phyloP scores from a whole-genome alignment of 2,888 invertebrate genomes.

The Philereme transversata region DNA sequence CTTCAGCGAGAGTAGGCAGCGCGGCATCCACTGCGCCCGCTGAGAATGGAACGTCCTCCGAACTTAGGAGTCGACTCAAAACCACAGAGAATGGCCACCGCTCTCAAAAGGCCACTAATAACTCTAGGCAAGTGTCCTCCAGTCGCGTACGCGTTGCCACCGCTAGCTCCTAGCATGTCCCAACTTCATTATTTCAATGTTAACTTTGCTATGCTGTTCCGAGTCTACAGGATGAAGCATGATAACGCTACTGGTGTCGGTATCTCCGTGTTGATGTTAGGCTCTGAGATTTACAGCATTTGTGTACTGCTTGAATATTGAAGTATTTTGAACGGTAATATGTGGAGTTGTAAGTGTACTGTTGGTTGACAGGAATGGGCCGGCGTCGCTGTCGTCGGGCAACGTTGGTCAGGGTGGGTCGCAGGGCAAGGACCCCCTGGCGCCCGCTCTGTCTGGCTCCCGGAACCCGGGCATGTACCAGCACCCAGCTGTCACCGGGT shows the following conservation, averaged over 20 bases:
- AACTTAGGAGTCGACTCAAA: slow-evolving; percentile 76
- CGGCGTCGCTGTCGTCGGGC: slow-evolving; percentile 60
- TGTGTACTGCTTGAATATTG: slow-evolving; percentile 4
- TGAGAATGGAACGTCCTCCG: slow-evolving; percentile 75
- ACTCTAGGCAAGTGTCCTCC: slow-evolving; percentile 77
- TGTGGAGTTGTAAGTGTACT: slow-evolving; percentile 25
- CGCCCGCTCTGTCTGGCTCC: slow-evolving; percentile 67
- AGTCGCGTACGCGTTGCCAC: slow-evolving; percentile 89
- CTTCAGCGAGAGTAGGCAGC: slow-evolving; percentile 81
- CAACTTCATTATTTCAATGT: slow-evolving; percentile 17
- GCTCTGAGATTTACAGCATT: slow-evolving; percentile 1
- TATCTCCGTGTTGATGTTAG: slow-evolving; percentile 8
- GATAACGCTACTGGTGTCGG: slow-evolving; percentile 33
- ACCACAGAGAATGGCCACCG: slow-evolving; percentile 73
- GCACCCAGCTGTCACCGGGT: slow-evolving; percentile 73
- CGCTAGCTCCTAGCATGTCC: slow-evolving; percentile 85
- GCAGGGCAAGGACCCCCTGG: slow-evolving; percentile 78
- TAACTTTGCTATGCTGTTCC: slow-evolving; percentile 22
- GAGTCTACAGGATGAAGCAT: slow-evolving; percentile 21
- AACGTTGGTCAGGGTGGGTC: slow-evolving; percentile 64
- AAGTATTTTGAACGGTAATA: slow-evolving; percentile 2
- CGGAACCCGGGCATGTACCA: slow-evolving; percentile 66
- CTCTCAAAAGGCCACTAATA: slow-evolving; percentile 67
- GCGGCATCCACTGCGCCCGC: slow-evolving; percentile 68
- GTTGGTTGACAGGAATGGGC: slow-evolving; percentile 69